Evolutionary conservation across 1,140 invertebrate species (phyloP), one percentile per base, ranked within the genome.

Genomic region (Hylaeus anthracinus): DNA sequence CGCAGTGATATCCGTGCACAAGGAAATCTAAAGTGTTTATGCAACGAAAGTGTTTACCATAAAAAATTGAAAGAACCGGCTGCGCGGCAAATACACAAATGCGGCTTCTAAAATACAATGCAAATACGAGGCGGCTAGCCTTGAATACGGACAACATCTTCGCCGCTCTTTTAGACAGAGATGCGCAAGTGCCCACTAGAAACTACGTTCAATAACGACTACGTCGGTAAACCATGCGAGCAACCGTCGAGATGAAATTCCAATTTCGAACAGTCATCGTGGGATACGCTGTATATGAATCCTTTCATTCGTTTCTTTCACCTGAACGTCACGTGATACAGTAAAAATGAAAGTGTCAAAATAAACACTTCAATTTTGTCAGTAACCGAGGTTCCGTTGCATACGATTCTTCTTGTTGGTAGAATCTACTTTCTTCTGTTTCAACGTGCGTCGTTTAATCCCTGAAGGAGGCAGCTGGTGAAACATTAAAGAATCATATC

Each of bases 91-190:
- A 64, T 65, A 69, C 41, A 70, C 72, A 72, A 79, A 79, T 41
- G 73, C 39, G 66, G 70, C 58, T 86, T 86, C 88, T 89, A 86
- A 89, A 91, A 89, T 72, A 87, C 84, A 88, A 89, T 90, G 83
- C 76, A 90, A 89, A 88, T 88, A 90, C 67, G 63, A 86, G 78
- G 79, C 79, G 80, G 86, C 69, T 84, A 83, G 53, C 86, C 88
- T 91, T 88, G 86, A 82, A 71, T 43, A 6, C 43, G 64, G 43
- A 79, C 77, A 66, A n/a, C 41, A 55, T 63, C 73, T 76, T 72
- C 63, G 51, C 41, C 61, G 4, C 26, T 12, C 66, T 79, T 79
- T 79, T 75, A 53, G 43, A 58, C 10, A 63, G 51, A 15, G 12
- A 55, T 26, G 14, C 15, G 37, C 26, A 55, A 4, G 56, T 73